These are phyloP conservation scores for Sclerodermus sp. DNA, from an alignment of 2,888 invertebrate species.

Conservation along the genomic window DNA sequence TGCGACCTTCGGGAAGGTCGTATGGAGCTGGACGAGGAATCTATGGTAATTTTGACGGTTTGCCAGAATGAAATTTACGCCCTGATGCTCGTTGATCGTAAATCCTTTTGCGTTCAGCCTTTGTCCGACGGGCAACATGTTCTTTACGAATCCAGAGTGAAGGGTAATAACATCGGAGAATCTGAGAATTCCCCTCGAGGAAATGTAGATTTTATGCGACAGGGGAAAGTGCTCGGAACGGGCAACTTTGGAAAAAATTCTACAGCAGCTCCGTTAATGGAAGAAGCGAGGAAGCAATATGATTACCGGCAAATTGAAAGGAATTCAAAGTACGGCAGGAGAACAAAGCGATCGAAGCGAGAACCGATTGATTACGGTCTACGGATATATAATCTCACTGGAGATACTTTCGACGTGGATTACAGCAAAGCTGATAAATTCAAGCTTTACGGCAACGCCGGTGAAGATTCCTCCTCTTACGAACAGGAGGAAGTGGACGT, in stretches of 20 bases:
- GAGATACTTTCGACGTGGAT: constrained; percentile 57
- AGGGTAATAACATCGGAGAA: neutral
- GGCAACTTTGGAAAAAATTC: neutral
- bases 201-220: neutral
- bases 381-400: constrained; percentile 58
- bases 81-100: constrained; percentile 58
- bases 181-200: neutral
- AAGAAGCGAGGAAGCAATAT: no score
- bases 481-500: no score
- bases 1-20: constrained; percentile 34
- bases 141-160: constrained; percentile 31
- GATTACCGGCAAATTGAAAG: no score
- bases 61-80: constrained; percentile 63
- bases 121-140: constrained; percentile 32
- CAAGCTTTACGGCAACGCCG: constrained; percentile 25
- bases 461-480: constrained; percentile 12
- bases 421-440: constrained; percentile 32
- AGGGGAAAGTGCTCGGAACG: constrained; percentile 5
- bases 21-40: constrained; percentile 43
- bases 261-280: no score
- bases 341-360: neutral
- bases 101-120: constrained; percentile 62
- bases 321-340: no score
- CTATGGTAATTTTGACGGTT: constrained; percentile 61
- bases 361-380: constrained; percentile 1